Evolutionary conservation across 1,140 invertebrate genomes (phyloP).

Genomic region (Drosophila baimaii): DNA sequence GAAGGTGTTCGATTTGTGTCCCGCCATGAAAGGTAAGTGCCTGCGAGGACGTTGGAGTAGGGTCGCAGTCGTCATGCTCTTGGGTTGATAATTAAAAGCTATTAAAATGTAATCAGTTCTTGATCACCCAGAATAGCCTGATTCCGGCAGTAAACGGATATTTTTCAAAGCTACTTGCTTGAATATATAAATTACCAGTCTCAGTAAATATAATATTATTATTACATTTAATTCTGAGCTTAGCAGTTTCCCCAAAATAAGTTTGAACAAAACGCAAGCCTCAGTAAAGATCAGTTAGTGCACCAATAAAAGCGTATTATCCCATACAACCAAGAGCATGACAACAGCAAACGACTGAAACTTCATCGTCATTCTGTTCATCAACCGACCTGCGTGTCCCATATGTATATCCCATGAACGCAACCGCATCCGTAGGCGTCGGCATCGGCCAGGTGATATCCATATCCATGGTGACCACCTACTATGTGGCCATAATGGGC

Average conservation of each 20-base stretch:
- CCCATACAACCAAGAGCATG: slow-evolving; percentile 6
- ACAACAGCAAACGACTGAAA: slow-evolving; percentile 8
- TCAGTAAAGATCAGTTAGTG: slow-evolving; percentile 7
- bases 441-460: slow-evolving; percentile 91
- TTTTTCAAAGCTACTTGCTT: no score
- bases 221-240: background rate
- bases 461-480: slow-evolving; percentile 89
- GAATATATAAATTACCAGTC: no score
- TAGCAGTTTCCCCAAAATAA: background rate
- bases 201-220: background rate
- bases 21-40: slow-evolving; percentile 86
- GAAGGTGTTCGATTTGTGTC: slow-evolving; percentile 86
- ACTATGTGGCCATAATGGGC: slow-evolving; percentile 90
- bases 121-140: background rate
- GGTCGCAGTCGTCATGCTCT: slow-evolving; percentile 36
- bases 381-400: slow-evolving; percentile 28
- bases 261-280: background rate
- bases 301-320: slow-evolving; percentile 1
- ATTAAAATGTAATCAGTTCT: background rate
- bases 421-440: slow-evolving; percentile 86
- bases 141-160: no score
- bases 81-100: background rate
- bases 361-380: slow-evolving; percentile 38
- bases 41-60: background rate
- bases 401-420: slow-evolving; percentile 19